Percentiles rank a stretch among this genome's conserved stretches.
Evolutionary conservation across 2,113 vertebrate species (phyloP).

Genomic region (Seriola rivoliana): DNA sequence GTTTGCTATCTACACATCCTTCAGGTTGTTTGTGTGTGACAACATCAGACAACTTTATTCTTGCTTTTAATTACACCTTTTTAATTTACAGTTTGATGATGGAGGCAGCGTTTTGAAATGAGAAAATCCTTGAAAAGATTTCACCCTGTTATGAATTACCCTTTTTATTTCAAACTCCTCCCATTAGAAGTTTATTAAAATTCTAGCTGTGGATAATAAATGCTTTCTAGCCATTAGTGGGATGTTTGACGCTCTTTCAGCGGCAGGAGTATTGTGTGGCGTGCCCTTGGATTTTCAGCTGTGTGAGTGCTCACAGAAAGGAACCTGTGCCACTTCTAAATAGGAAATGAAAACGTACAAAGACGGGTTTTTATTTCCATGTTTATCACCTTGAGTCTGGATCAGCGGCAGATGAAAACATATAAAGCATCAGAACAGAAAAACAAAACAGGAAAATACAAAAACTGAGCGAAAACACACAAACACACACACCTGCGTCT

Average conservation of each 20-base stretch:
- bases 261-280: constrained; percentile 30
- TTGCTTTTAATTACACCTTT: constrained; percentile 65
- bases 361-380: constrained; percentile 64
- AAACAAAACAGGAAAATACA: constrained; percentile 42
- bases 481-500: constrained; percentile 43
- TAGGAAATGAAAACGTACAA: constrained; percentile 67
- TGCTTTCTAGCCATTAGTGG: constrained; percentile 72
- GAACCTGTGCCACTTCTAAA: constrained; percentile 7
- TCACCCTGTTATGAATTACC: constrained; percentile 44
- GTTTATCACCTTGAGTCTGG: constrained; percentile 74
- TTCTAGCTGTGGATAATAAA: constrained; percentile 62
- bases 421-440: constrained; percentile 47
- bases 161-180: constrained; percentile 63
- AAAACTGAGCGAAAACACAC: neutral
- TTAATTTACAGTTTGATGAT: constrained; percentile 60
- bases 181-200: constrained; percentile 72
- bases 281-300: constrained; percentile 66
- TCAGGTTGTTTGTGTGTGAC: constrained; percentile 35
- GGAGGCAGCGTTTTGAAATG: constrained; percentile 49
- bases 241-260: constrained; percentile 43
- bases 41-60: constrained; percentile 32
- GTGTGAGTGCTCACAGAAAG: constrained; percentile 29
- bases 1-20: neutral
- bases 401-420: constrained; percentile 54
- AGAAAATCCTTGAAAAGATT: constrained; percentile 70